These are phyloP conservation scores for Hirundo rustica DNA, from an alignment of 2,797 vertebrate genomes.

Conservation along the genomic window DNA sequence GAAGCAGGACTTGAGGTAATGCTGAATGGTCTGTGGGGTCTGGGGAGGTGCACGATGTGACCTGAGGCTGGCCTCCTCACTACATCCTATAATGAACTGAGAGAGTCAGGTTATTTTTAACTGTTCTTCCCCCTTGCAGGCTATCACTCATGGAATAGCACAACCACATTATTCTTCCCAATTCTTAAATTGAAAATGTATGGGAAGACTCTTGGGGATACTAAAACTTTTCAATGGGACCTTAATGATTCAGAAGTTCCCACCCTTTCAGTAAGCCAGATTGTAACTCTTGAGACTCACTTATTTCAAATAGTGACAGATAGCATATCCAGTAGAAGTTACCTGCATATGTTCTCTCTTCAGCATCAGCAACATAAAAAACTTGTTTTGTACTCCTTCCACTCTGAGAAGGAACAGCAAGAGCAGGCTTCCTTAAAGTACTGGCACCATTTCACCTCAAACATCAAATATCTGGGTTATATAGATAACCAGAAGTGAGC, in stretches of 20 bases:
- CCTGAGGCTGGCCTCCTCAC: neutral
- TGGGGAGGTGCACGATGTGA: neutral
- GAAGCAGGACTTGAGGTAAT: neutral
- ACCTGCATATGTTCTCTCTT: neutral
- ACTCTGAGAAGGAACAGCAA: neutral
- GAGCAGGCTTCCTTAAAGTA: neutral
- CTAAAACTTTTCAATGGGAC: neutral
- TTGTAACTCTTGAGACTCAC: neutral
- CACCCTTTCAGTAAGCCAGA: neutral
- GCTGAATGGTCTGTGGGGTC: neutral
- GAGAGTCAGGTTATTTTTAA: neutral
- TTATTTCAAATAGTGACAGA: neutral
- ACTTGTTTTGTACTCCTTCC: neutral
- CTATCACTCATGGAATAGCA: neutral
- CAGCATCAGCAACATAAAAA: neutral
- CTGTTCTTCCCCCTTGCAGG: neutral
- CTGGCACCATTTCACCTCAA: neutral
- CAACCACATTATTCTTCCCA: neutral
- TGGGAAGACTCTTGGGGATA: neutral
- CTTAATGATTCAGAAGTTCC: neutral
- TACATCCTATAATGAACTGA: neutral
- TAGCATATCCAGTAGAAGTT: neutral
- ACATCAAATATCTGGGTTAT: fast-evolving
- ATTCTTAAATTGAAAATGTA: neutral
- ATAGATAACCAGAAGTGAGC: neutral